Conservation (phyloP, 2,888 invertebrate genomes). For the Nesidiocoris tenuis region DNA sequence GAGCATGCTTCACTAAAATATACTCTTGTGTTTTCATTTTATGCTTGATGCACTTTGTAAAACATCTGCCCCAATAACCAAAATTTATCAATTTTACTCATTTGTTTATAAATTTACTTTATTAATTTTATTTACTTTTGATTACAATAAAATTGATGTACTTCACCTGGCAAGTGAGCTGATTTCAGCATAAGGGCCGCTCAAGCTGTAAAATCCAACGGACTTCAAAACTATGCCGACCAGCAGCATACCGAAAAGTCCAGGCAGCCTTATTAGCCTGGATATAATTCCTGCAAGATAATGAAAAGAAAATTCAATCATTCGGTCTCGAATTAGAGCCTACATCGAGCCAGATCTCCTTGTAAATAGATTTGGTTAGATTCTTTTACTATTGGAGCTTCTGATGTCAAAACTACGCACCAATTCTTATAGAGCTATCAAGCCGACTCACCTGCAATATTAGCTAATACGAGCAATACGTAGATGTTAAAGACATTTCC, state of each 20-base stretch:
- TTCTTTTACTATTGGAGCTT: too few species aligned
- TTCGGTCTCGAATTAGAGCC: not conserved
- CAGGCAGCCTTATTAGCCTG: constrained; percentile 54
- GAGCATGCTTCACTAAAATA: too few species aligned
- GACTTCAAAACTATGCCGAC: constrained; percentile 61
- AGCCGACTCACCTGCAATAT: constrained; percentile 5
- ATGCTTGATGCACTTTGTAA: too few species aligned
- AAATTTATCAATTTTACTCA: too few species aligned
- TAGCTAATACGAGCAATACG: constrained; percentile 16
- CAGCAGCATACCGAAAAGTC: constrained; percentile 65
- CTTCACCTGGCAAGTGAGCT: constrained; percentile 47
- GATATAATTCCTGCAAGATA: constrained; percentile 18
- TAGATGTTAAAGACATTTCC: constrained; percentile 23
- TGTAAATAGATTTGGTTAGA: not conserved
- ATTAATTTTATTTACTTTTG: too few species aligned
- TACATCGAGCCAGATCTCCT: not conserved
- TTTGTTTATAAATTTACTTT: not conserved
- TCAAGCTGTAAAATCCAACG: constrained; percentile 55
- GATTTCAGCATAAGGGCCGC: constrained; percentile 47
- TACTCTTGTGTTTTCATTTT: too few species aligned
- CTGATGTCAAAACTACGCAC: too few species aligned
- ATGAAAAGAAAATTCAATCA: constrained; percentile 19
- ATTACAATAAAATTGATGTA: too few species aligned
- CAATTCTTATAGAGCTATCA: too few species aligned
- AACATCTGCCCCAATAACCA: too few species aligned